These are phyloP conservation scores for Plectrocnemia conspersa DNA, from an alignment of 1,140 invertebrate species.

Conservation along the genomic window DNA sequence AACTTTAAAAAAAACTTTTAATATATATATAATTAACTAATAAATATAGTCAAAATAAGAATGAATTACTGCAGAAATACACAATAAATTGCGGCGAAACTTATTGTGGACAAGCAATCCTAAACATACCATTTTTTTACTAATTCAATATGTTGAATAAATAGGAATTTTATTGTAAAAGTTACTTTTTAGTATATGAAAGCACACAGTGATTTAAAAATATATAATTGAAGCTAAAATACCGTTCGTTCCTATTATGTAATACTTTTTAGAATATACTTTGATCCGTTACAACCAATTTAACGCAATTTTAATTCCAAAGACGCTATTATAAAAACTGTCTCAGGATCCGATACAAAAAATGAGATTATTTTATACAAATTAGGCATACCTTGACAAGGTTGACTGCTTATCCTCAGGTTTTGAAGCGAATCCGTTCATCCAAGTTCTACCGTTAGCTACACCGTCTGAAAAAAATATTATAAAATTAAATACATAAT, in stretches of 20 bases:
- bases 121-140: too few species aligned
- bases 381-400: conserved; percentile 40
- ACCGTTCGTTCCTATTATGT: neutral
- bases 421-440: conserved; percentile 44
- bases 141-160: too few species aligned
- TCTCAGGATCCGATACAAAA: too few species aligned
- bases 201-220: neutral
- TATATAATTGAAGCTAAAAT: too few species aligned
- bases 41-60: too few species aligned
- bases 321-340: neutral
- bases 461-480: conserved; percentile 38
- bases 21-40: too few species aligned
- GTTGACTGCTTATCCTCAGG: conserved; percentile 46
- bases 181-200: neutral
- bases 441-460: conserved; percentile 41
- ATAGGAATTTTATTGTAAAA: too few species aligned
- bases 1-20: too few species aligned
- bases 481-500: conserved; percentile 28
- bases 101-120: too few species aligned
- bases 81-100: too few species aligned
- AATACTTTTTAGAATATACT: neutral
- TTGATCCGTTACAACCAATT: neutral
- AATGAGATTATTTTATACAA: too few species aligned
- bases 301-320: neutral
- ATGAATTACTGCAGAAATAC: too few species aligned